A percentile compares a stretch with the other conserved stretches of the same genome.
phyloP scores from a whole-genome alignment of 2,888 invertebrate genomes.

The Nymphalis urticae region DNA sequence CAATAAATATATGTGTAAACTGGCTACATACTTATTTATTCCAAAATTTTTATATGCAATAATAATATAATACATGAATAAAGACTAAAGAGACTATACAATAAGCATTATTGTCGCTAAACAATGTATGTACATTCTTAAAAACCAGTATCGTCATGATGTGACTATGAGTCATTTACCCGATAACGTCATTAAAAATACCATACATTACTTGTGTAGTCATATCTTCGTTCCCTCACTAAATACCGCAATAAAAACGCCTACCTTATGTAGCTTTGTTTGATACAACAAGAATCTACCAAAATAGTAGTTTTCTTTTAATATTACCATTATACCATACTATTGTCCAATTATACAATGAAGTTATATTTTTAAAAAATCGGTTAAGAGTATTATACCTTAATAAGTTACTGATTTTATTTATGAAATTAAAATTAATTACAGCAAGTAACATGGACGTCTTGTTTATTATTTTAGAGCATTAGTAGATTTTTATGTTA shows the following conservation, averaged over 20 bases:
- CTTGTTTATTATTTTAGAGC: too few species aligned
- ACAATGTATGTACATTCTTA: conserved; percentile 1
- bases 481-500: conserved; percentile 18
- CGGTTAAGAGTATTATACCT: too few species aligned
- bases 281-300: background rate
- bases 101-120: background rate
- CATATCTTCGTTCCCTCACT: conserved; percentile 8
- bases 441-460: too few species aligned
- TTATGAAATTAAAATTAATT: too few species aligned
- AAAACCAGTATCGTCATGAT: conserved; percentile 7
- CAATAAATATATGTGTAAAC: conserved; percentile 25
- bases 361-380: too few species aligned
- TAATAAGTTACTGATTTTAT: too few species aligned
- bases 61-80: too few species aligned
- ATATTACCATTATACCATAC: background rate
- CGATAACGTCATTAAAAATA: background rate
- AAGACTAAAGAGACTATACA: too few species aligned
- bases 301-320: conserved; percentile 18
- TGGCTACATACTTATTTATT: background rate
- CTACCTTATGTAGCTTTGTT: conserved; percentile 3
- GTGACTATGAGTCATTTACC: background rate
- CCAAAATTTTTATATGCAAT: too few species aligned
- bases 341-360: background rate
- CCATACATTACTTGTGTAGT: background rate
- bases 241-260: conserved; percentile 5